phyloP scores from a whole-genome alignment of 1,140 invertebrate species.

The Trigoniulus corallinus region DNA sequence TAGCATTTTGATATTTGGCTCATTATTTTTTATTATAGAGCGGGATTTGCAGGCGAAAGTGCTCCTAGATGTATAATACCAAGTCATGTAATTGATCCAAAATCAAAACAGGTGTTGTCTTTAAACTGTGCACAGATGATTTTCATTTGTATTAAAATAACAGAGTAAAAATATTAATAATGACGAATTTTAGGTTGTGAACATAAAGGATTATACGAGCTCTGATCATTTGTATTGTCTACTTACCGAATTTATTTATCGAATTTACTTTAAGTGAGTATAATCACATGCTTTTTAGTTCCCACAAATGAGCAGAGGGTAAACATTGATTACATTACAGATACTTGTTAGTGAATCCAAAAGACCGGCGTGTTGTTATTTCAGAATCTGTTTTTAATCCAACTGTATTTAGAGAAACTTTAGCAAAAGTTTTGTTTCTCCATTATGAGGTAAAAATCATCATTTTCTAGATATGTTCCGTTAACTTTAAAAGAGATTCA shows the following conservation, averaged over 20 bases:
- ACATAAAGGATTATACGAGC: not conserved
- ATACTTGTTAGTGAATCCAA: slow-evolving; percentile 74
- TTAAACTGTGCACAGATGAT: not conserved
- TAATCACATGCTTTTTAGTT: not conserved
- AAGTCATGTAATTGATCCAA: slow-evolving; percentile 50
- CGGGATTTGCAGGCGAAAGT: slow-evolving; percentile 77
- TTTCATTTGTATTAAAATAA: not conserved
- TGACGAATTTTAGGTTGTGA: not conserved
- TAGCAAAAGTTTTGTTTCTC: slow-evolving; percentile 77
- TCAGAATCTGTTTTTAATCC: slow-evolving; percentile 75
- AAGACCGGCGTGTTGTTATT: slow-evolving; percentile 75
- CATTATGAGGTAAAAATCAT: slow-evolving; percentile 64
- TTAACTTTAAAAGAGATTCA: not conserved
- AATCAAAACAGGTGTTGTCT: slow-evolving; percentile 36
- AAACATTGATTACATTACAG: slow-evolving; percentile 29
- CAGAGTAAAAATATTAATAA: not conserved
- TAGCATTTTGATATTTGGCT: not conserved
- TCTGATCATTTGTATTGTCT: not conserved
- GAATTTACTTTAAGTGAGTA: slow-evolving; percentile 6
- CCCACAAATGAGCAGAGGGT: not conserved
- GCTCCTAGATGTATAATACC: slow-evolving; percentile 72
- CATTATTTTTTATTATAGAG: slow-evolving; percentile 36
- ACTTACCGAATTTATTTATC: slow-evolving; percentile 1
- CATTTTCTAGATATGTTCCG: not conserved
- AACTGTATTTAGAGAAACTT: slow-evolving; percentile 58